Evolutionary conservation across 2,797 vertebrate genomes (phyloP), one percentile per base, ranked within the genome.

Genomic region (Muscicapa comitata): DNA sequence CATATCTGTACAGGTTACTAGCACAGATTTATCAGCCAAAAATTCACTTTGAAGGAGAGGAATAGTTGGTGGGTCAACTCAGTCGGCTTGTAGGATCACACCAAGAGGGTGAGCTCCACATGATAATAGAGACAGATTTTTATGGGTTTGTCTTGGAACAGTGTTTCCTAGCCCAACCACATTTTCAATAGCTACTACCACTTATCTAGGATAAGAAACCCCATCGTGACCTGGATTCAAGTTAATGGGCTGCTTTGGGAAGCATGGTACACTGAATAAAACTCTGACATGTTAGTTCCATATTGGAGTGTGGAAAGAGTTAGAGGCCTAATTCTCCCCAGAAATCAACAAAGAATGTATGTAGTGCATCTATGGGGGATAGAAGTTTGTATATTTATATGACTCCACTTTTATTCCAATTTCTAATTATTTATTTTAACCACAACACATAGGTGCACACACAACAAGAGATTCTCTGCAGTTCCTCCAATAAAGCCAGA

Each of bases 1-100:
- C 62, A 7, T 40, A 61, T 76, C 58, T 58, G 31, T 86, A 88
- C 65, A 85, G n/a, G 59, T 89, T 84, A 75, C 37, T 51, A 70
- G 35, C 55, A 83, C 10, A 82, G 57, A 78, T 79, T 75, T 81
- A 68, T 79, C 31, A 75, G 59, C 62, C 50, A 78, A 71, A 58
- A 73, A 94, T 65, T 94, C 71, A 80, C 63, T 94, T 67, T 57
- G 28, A 96, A 94, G 76, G 47, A 48, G 63, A 76, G 45, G 10
- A 86, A 67, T 38, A 87, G 86, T 75, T 53, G 89, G 33, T 21
- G 51, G 61, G 54, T 55, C 78, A 92, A 19, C 10, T 43, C 40
- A 86, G 72, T 14, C 59, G 72, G 38, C 31, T 84, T 43, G 15
- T 17, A 73, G 48, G 67, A 70, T 79, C 35, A 65, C 24, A 76